phyloP scores from a whole-genome alignment of 1,140 invertebrate genomes.

The Vanessa tameamea region DNA sequence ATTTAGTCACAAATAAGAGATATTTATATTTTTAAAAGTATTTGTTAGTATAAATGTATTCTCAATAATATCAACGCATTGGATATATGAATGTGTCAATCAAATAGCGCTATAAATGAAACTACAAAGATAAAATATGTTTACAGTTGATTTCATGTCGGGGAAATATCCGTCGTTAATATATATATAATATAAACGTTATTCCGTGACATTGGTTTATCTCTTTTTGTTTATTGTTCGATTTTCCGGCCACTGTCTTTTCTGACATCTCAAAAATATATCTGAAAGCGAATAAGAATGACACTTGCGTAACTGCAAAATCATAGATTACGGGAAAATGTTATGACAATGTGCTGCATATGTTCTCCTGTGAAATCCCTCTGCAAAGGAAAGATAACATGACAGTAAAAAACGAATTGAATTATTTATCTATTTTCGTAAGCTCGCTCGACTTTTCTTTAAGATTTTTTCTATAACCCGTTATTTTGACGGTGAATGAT shows the following conservation, averaged over 20 bases:
- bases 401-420: too few species aligned
- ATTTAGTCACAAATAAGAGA: too few species aligned
- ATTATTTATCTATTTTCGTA: too few species aligned
- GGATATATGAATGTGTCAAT: neutral
- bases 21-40: too few species aligned
- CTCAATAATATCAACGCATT: too few species aligned
- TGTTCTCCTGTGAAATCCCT: neutral
- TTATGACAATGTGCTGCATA: neutral
- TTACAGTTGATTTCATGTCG: conserved; percentile 1
- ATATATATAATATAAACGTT: too few species aligned
- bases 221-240: conserved; percentile 11
- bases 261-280: neutral
- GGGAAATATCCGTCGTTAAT: conserved; percentile 10
- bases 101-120: neutral
- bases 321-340: neutral
- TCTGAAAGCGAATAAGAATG: neutral
- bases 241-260: neutral
- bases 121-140: conserved; percentile 2
- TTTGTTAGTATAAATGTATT: too few species aligned
- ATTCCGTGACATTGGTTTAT: neutral
- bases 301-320: neutral
- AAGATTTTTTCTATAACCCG: too few species aligned
- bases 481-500: too few species aligned
- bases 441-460: too few species aligned
- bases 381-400: neutral